Conservation (phyloP, 2,888 invertebrate species). For the Geophilus truncorum region DNA sequence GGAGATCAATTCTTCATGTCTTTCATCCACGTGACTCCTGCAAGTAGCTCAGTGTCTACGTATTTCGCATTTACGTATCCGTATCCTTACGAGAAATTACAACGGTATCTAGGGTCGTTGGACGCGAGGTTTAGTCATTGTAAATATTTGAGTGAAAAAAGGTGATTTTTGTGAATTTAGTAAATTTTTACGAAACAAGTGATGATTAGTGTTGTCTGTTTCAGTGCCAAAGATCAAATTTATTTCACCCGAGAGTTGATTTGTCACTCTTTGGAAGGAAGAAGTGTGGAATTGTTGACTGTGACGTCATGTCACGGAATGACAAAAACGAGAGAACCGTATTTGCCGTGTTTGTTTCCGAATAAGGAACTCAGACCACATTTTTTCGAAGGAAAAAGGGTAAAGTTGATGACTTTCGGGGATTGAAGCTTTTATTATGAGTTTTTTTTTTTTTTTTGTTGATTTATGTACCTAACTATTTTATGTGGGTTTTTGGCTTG, state of each 20-base stretch:
- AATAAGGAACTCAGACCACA: conserved; percentile 61
- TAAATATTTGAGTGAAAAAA: neutral
- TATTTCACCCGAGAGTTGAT: conserved; percentile 80
- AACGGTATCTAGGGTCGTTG: conserved; percentile 64
- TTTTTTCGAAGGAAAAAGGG: conserved; percentile 66
- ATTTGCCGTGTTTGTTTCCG: conserved; percentile 51
- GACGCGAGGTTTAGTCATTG: conserved; percentile 49
- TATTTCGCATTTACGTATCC: conserved; percentile 92
- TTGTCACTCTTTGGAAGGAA: conserved; percentile 68
- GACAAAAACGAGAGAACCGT: conserved; percentile 63
- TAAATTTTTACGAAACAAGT: too few species aligned
- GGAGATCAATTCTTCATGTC: conserved; percentile 45
- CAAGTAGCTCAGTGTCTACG: conserved; percentile 57
- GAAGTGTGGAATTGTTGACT: conserved; percentile 74
- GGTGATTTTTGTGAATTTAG: too few species aligned
- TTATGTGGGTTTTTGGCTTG: too few species aligned
- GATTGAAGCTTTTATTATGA: too few species aligned
- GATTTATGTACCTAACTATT: conserved; percentile 31
- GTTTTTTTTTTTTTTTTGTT: conserved; percentile 29
- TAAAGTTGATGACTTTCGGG: too few species aligned
- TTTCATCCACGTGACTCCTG: conserved; percentile 46
- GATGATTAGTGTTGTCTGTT: too few species aligned
- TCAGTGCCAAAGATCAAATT: conserved; percentile 49
- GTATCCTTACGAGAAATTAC: conserved; percentile 75
- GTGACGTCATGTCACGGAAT: conserved; percentile 76